Percentiles rank a stretch among this genome's conserved stretches.
Evolutionary conservation across 2,113 vertebrate genomes (phyloP).

Genomic region (Calcarius ornatus): DNA sequence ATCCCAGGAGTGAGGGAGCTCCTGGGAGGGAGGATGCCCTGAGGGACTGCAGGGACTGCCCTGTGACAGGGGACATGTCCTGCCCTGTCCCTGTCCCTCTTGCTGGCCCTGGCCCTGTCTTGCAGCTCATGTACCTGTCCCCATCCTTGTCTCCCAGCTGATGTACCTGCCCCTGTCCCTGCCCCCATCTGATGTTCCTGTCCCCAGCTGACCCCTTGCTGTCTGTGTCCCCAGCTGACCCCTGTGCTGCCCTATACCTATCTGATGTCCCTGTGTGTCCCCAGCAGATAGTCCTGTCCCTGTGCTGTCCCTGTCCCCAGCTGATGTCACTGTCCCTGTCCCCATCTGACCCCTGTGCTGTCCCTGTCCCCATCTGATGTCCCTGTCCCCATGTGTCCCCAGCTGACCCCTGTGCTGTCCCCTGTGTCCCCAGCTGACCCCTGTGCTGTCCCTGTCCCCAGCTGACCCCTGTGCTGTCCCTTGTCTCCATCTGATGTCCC

Average conservation of each 20-base stretch:
- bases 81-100: background rate
- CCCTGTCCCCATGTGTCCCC: too few relatives aligned
- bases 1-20: background rate
- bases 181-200: conserved; percentile 53
- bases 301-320: too few relatives aligned
- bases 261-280: too few relatives aligned
- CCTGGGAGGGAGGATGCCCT: background rate
- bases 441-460: background rate
- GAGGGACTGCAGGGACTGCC: background rate
- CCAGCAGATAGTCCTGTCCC: too few relatives aligned
- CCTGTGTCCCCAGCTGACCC: background rate
- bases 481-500: too few relatives aligned
- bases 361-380: background rate
- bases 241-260: too few relatives aligned
- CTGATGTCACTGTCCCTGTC: background rate
- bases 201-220: conserved; percentile 63
- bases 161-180: background rate
- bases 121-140: background rate
- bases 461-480: background rate
- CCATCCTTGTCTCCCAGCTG: background rate
- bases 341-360: too few relatives aligned
- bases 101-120: background rate
- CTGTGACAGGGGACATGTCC: background rate
- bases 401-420: too few relatives aligned
- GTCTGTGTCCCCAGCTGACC: too few relatives aligned